Evolutionary conservation across 2,113 vertebrate genomes (phyloP), one percentile per base, ranked within the genome.

Genomic region (Myotis yumanensis): DNA sequence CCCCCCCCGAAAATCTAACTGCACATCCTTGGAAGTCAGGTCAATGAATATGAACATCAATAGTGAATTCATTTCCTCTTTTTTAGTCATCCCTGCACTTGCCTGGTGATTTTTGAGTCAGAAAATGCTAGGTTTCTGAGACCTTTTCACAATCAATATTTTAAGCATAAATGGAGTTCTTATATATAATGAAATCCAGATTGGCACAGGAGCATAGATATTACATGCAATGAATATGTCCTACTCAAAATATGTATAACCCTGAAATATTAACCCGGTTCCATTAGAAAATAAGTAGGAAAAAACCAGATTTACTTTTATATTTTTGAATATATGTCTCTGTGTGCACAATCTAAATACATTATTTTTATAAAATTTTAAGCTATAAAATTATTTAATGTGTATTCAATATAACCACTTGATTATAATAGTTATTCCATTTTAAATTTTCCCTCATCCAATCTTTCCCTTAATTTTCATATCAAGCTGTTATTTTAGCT

Each of bases 141-240:
- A 79, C n/a, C 9, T 86, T 95, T 77, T 52, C 22, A 95, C 7
- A 81, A 77, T 88, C 43, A 96, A 46, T 82, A 54, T 32, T 87
- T 92, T 91, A 76, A 86, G 15, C 3, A 93, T 62, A 72, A 75
- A 81, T 52, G 35, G 11, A 69, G 4, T 90, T 96, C 80, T 86
- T 77, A 25, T 48, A 43, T 28, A 51, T 79, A 96, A 90, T 52
- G 68, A 95, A 91, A 87, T 82, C 35, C 62, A 86, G 48, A 86
- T 82, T 90, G 59, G 22, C 46, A 73, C 12, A 88, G 4, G 30
- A 40, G 81, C 18, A 72, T 30, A 93, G 71, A 83, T 59, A 84
- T 64, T 43, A 69, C 40, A 71, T 64, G 66, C 59, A 71, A 68
- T 72, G 16, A 95, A 77, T 72, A 66, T n/a, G 8, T 11, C 37